phyloP scores from a whole-genome alignment of 2,888 invertebrate species.

The Pyrrhosoma nymphula region DNA sequence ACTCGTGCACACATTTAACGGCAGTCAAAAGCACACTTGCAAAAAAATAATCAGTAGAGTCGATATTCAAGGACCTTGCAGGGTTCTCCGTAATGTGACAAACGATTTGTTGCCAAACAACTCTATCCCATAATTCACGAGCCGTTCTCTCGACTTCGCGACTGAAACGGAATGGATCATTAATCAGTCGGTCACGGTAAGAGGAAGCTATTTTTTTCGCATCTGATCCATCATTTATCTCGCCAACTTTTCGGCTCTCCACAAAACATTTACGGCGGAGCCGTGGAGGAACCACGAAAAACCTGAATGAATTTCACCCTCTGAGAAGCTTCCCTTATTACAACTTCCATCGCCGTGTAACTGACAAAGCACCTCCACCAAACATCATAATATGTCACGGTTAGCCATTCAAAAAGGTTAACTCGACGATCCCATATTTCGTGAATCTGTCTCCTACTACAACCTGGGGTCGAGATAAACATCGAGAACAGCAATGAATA shows the following conservation, averaged over 20 bases:
- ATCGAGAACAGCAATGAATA: too few relatives aligned
- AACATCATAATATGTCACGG: too few relatives aligned
- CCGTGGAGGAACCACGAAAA: neutral
- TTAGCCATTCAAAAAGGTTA: too few relatives aligned
- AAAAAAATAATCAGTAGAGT: neutral
- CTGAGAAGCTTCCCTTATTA: neutral
- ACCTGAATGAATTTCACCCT: neutral
- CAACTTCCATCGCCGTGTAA: neutral
- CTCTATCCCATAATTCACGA: neutral
- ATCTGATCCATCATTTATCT: neutral
- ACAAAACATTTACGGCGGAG: neutral
- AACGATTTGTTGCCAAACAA: slow-evolving; percentile 9
- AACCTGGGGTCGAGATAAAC: too few relatives aligned
- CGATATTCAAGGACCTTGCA: neutral
- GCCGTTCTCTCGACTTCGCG: neutral
- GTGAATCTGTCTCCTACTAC: too few relatives aligned
- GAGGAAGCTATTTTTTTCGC: neutral
- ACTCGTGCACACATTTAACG: neutral
- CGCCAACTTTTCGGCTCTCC: neutral
- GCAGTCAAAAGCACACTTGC: neutral
- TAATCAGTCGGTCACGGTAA: neutral
- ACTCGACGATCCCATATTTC: too few relatives aligned
- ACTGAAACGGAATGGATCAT: neutral
- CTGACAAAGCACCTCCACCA: too few relatives aligned
- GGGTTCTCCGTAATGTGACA: neutral